A percentile compares a stretch with the other conserved stretches of the same genome.
Conservation (phyloP, 2,113 vertebrate genomes). For the Tichodroma muraria region DNA sequence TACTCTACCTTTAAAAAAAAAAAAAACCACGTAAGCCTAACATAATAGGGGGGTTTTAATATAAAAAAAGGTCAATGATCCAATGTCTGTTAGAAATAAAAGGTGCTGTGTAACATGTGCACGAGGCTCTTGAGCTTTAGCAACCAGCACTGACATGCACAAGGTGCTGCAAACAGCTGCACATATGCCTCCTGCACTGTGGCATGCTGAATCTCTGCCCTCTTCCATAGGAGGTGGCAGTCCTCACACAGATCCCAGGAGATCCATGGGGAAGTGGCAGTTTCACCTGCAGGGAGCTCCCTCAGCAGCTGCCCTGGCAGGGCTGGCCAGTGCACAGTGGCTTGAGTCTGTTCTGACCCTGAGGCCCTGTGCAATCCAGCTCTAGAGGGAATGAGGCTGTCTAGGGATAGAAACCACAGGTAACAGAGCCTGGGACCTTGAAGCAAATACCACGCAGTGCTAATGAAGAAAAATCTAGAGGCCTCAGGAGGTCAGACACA, state of each 20-base stretch:
- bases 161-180: background rate
- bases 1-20: background rate
- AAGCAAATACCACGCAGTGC: constrained; percentile 5
- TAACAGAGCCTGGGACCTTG: background rate
- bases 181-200: background rate
- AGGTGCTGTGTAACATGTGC: background rate
- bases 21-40: background rate
- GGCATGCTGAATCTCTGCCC: background rate
- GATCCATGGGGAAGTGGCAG: background rate
- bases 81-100: background rate
- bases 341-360: background rate
- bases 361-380: rapidly evolving
- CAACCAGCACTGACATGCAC: background rate
- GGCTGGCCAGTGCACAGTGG: rapidly evolving
- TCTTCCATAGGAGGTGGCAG: background rate
- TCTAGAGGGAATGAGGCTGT: background rate
- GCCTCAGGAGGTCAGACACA: background rate
- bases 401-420: background rate
- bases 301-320: background rate
- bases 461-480: constrained; percentile 3
- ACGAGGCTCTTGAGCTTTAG: constrained; percentile 9
- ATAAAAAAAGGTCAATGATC: background rate
- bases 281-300: background rate
- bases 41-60: background rate
- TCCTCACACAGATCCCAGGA: background rate